phyloP scores from a whole-genome alignment of 1,140 invertebrate species.

The Lasioglossum baleicum region DNA sequence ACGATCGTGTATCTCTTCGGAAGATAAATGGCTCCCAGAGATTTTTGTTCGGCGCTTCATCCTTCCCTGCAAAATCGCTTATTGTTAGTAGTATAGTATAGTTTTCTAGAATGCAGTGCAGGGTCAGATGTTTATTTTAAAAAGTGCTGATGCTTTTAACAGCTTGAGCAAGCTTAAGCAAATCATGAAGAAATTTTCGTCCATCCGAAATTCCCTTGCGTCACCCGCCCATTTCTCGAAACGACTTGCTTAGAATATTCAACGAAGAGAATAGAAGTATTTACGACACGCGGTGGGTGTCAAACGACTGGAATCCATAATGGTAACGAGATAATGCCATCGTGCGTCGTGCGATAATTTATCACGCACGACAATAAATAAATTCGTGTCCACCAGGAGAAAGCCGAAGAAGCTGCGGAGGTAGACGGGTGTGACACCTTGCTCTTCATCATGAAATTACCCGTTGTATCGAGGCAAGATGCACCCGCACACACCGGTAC shows the following conservation, averaged over 20 bases:
- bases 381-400: constrained; percentile 46
- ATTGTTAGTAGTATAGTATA: too few species aligned
- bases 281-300: constrained; percentile 1
- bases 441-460: background rate
- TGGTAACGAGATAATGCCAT: constrained; percentile 5
- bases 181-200: too few species aligned
- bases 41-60: background rate
- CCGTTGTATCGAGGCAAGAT: background rate
- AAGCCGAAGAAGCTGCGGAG: constrained; percentile 32
- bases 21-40: too few species aligned
- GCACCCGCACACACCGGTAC: background rate
- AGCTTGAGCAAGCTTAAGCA: too few species aligned
- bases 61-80: too few species aligned
- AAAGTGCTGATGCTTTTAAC: too few species aligned
- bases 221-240: too few species aligned
- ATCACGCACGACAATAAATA: constrained; percentile 11
- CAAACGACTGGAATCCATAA: constrained; percentile 29
- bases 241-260: background rate
- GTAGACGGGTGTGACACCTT: background rate
- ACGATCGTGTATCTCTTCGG: too few species aligned
- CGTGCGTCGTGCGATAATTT: constrained; percentile 25
- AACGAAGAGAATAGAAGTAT: background rate
- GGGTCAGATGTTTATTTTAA: too few species aligned
- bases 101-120: too few species aligned
- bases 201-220: too few species aligned